A percentile compares a stretch with the other conserved stretches of the same genome.
These are phyloP conservation scores for Antheraea mylitta DNA, from an alignment of 1,140 invertebrate species.

Conservation along the genomic window DNA sequence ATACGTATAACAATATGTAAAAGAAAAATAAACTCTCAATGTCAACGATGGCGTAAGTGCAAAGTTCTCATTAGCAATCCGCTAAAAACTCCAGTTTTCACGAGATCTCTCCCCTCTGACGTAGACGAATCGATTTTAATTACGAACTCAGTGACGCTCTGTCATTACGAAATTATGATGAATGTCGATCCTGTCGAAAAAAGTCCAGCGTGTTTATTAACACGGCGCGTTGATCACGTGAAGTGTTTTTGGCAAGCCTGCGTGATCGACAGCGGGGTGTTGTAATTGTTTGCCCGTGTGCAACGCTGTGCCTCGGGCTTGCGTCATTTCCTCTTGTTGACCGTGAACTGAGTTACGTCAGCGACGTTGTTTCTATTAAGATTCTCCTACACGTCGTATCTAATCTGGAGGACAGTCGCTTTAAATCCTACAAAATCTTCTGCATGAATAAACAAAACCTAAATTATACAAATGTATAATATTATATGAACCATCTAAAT, in stretches of 20 bases:
- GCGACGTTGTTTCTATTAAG: conserved; percentile 45
- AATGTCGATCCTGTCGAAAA: background rate
- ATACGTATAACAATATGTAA: conserved; percentile 9
- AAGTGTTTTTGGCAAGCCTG: conserved; percentile 57
- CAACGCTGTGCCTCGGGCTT: conserved; percentile 34
- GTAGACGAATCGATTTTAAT: conserved; percentile 8
- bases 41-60: conserved; percentile 26
- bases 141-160: conserved; percentile 13
- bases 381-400: conserved; percentile 55
- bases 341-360: conserved; percentile 74
- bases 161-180: conserved; percentile 5
- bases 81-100: conserved; percentile 17
- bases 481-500: background rate
- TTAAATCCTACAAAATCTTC: background rate
- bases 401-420: conserved; percentile 33
- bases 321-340: conserved; percentile 74
- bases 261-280: conserved; percentile 29
- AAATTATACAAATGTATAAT: background rate
- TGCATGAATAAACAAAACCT: too few species aligned
- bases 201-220: background rate
- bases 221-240: conserved; percentile 31
- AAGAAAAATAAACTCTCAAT: conserved; percentile 21
- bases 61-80: conserved; percentile 18
- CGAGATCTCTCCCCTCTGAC: conserved; percentile 5
- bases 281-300: conserved; percentile 39